These are phyloP conservation scores for Toxotes lorentzi DNA, from an alignment of 2,797 vertebrate species.

Conservation along the genomic window DNA sequence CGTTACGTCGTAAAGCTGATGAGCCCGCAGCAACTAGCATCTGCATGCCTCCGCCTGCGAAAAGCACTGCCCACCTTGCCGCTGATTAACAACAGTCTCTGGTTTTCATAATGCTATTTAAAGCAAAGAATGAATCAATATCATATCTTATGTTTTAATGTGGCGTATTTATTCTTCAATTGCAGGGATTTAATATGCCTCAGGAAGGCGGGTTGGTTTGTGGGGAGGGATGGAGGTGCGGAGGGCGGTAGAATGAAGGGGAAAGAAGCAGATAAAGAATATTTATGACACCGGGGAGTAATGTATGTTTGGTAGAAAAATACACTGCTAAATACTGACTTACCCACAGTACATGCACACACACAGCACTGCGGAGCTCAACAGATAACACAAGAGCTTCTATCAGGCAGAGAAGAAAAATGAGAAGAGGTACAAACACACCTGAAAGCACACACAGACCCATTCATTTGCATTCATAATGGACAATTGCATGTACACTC, in stretches of 20 bases:
- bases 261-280: constrained; percentile 73
- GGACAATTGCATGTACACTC: constrained; percentile 4
- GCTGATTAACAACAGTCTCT: constrained; percentile 65
- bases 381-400: constrained; percentile 42
- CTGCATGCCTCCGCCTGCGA: constrained; percentile 55
- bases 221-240: constrained; percentile 28
- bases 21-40: constrained; percentile 69
- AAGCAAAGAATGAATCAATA: constrained; percentile 79
- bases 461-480: constrained; percentile 37
- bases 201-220: constrained; percentile 33
- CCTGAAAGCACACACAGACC: constrained; percentile 6
- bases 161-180: constrained; percentile 77
- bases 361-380: constrained; percentile 27
- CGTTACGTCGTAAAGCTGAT: constrained; percentile 74
- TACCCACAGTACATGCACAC: background rate
- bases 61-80: constrained; percentile 41
- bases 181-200: constrained; percentile 67
- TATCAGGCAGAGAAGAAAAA: constrained; percentile 18
- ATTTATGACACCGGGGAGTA: constrained; percentile 74
- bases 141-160: constrained; percentile 79
- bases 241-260: constrained; percentile 21
- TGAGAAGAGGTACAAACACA: constrained; percentile 30
- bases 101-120: constrained; percentile 76
- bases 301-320: constrained; percentile 51
- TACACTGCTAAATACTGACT: constrained; percentile 41